A percentile compares a stretch with the other conserved stretches of the same genome.
These are phyloP conservation scores for Hypotaenidia okinawae DNA, from an alignment of 2,797 vertebrate species.

Conservation along the genomic window DNA sequence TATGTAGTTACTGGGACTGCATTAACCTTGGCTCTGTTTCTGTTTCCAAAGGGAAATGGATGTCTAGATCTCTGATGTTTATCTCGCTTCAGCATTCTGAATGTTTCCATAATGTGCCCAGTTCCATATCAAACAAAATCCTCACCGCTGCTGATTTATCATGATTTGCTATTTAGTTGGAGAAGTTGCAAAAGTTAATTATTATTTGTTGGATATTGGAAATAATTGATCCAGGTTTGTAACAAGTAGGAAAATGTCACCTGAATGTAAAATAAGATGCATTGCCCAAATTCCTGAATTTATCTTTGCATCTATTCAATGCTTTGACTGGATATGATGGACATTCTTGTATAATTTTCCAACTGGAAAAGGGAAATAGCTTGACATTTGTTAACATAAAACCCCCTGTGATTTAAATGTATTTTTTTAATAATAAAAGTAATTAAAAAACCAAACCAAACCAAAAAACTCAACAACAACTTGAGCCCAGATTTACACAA, in stretches of 20 bases:
- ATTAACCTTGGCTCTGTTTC: neutral
- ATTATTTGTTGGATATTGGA: neutral
- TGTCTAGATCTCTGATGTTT: neutral
- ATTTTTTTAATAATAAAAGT: neutral
- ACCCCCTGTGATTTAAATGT: neutral
- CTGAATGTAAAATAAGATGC: neutral
- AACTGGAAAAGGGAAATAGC: neutral
- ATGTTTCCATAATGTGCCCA: neutral
- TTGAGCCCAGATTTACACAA: neutral
- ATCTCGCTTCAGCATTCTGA: neutral
- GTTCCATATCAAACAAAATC: neutral
- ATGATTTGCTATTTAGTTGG: neutral
- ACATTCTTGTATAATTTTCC: neutral
- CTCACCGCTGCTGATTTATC: neutral
- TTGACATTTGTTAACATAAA: neutral
- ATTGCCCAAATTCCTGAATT: neutral
- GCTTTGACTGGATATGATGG: neutral
- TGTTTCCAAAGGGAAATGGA: neutral
- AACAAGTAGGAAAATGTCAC: neutral
- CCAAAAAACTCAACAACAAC: too few species aligned
- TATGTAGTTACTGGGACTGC: neutral
- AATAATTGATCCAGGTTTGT: neutral
- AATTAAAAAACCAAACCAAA: neutral
- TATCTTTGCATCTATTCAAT: neutral
- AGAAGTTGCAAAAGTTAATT: neutral